These are phyloP conservation scores for Clusia tigrina DNA, from an alignment of 2,888 invertebrate genomes.

Conservation along the genomic window DNA sequence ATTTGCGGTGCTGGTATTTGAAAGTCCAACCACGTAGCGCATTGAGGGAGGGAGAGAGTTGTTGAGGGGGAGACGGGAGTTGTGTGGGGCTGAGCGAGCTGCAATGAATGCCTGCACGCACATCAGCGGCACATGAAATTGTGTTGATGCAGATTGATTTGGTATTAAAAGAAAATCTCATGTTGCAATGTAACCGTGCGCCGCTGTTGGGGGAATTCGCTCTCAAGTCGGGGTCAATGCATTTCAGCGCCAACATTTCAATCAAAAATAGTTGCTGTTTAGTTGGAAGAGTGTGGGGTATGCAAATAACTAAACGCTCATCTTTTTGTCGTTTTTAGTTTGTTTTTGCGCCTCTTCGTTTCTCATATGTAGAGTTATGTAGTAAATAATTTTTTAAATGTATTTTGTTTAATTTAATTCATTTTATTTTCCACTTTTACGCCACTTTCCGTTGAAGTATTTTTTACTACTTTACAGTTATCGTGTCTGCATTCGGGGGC, in stretches of 20 bases:
- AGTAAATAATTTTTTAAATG: no score
- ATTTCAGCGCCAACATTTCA: not conserved
- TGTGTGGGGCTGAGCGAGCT: not conserved
- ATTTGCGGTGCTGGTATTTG: slow-evolving; percentile 1
- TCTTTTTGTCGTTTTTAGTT: not conserved
- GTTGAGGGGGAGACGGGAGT: not conserved
- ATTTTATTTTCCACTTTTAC: no score
- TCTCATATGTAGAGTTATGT: no score
- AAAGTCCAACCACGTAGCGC: not conserved
- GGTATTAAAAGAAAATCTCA: slow-evolving; percentile 3
- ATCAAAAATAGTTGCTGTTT: not conserved
- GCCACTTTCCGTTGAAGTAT: no score
- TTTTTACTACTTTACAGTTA: no score
- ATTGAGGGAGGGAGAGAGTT: no score
- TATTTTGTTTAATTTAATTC: no score
- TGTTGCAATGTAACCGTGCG: not conserved
- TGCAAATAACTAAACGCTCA: not conserved
- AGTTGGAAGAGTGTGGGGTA: not conserved
- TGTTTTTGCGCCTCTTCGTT: no score
- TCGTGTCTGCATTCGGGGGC: no score
- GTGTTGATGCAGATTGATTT: slow-evolving; percentile 1
- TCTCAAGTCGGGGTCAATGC: not conserved
- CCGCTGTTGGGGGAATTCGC: not conserved
- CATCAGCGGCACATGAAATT: not conserved
- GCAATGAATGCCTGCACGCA: slow-evolving; percentile 5